A percentile compares a stretch with the other conserved stretches of the same genome.
Conservation (phyloP, 2,797 vertebrate genomes). For the Choloepus didactylus region DNA sequence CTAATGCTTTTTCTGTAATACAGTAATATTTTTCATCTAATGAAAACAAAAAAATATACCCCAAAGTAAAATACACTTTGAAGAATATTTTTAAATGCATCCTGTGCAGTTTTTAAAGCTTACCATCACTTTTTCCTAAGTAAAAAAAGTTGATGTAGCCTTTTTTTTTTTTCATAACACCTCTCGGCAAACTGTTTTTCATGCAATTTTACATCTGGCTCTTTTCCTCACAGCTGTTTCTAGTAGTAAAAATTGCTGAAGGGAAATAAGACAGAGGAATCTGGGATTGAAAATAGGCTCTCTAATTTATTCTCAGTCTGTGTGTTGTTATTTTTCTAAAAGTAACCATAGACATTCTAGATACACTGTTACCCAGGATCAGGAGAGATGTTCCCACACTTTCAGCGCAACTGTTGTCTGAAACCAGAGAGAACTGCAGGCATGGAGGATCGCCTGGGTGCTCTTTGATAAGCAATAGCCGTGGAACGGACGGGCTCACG, state of each 20-base stretch:
- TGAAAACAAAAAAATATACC: neutral
- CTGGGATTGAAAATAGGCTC: neutral
- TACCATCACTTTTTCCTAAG: neutral
- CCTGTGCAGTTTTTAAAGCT: conserved; percentile 14
- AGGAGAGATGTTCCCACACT: neutral
- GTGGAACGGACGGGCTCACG: neutral
- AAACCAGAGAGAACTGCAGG: neutral
- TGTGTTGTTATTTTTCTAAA: too few relatives aligned
- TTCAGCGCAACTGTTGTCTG: neutral
- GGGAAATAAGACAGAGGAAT: conserved; percentile 39
- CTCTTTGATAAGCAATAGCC: neutral
- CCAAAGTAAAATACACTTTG: conserved; percentile 34
- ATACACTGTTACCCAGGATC: neutral
- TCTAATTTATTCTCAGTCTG: conserved; percentile 1
- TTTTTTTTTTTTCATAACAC: neutral
- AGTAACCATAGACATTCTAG: neutral
- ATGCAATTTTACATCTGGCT: conserved; percentile 61
- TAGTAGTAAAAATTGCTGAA: conserved; percentile 64
- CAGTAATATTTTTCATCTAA: neutral
- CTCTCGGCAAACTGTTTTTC: conserved; percentile 1
- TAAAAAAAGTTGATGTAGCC: neutral
- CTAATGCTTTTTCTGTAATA: neutral
- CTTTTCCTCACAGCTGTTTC: conserved; percentile 56
- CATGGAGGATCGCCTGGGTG: accelerated
- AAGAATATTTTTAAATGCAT: neutral